These are phyloP conservation scores for Catocala sponsa DNA, from an alignment of 2,888 invertebrate species.

Conservation along the genomic window DNA sequence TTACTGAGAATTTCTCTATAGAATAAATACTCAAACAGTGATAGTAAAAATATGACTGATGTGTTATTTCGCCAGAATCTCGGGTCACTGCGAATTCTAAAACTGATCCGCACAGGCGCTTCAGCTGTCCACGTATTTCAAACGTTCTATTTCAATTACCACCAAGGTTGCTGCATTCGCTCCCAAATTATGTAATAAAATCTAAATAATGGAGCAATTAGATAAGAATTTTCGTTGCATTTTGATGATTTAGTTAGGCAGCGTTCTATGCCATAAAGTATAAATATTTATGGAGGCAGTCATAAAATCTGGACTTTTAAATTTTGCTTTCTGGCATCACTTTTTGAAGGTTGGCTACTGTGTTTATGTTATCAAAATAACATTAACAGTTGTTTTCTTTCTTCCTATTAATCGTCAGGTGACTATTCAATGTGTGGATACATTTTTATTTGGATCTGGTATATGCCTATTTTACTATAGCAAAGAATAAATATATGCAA, in stretches of 20 bases:
- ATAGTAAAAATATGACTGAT: neutral
- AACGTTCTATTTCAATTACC: slow-evolving; percentile 54
- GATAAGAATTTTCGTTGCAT: slow-evolving; percentile 15
- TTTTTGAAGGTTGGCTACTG: neutral
- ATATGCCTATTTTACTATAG: too few relatives aligned
- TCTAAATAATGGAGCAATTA: slow-evolving; percentile 14
- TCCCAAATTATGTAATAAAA: slow-evolving; percentile 37
- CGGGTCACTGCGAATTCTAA: slow-evolving; percentile 30
- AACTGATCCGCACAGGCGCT: slow-evolving; percentile 28
- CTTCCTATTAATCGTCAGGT: too few relatives aligned
- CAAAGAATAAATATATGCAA: too few relatives aligned
- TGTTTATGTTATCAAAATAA: too few relatives aligned
- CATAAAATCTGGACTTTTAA: neutral
- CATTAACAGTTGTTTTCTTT: too few relatives aligned
- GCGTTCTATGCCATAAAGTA: neutral
- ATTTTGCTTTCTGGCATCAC: neutral
- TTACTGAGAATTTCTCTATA: too few relatives aligned
- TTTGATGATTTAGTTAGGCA: slow-evolving; percentile 9
- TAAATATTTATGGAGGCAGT: neutral
- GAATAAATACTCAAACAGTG: too few relatives aligned
- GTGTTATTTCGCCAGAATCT: slow-evolving; percentile 19
- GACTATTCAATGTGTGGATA: too few relatives aligned
- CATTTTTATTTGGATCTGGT: too few relatives aligned
- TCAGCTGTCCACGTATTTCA: slow-evolving; percentile 55
- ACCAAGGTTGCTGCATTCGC: slow-evolving; percentile 56